A percentile compares a stretch with the other conserved stretches of the same genome.
Evolutionary conservation across 2,888 invertebrate genomes (phyloP).

Genomic region (Rhorus exstirpatorius): DNA sequence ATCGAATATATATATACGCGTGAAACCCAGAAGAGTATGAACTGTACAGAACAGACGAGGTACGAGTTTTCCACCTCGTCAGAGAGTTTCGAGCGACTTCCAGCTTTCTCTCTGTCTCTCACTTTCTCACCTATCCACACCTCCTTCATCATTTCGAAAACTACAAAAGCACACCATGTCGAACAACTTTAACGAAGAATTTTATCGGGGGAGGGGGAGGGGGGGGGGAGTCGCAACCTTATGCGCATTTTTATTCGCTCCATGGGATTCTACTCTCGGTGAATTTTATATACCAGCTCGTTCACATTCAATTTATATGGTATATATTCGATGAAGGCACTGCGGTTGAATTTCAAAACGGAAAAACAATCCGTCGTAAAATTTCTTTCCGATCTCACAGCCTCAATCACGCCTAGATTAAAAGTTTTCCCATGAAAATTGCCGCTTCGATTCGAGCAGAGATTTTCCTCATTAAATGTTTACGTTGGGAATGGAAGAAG

Average conservation of each 20-base stretch:
- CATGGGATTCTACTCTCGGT: background rate
- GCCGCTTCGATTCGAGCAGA: too few relatives aligned
- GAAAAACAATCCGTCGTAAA: too few relatives aligned
- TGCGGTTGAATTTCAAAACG: too few relatives aligned
- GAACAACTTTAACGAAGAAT: conserved; percentile 78
- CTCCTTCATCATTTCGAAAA: conserved; percentile 71
- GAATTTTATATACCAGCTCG: conserved; percentile 56
- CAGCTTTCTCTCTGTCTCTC: conserved; percentile 1
- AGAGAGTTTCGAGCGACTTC: conserved; percentile 63
- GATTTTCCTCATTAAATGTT: too few relatives aligned
- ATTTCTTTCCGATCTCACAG: too few relatives aligned
- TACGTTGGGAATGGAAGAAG: too few relatives aligned
- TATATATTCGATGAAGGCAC: too few relatives aligned
- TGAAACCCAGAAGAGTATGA: conserved; percentile 35
- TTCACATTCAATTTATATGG: conserved; percentile 59
- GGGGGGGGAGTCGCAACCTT: conserved; percentile 14
- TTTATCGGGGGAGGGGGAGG: background rate
- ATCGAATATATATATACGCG: conserved; percentile 12
- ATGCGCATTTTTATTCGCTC: conserved; percentile 31
- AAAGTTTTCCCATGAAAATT: too few relatives aligned
- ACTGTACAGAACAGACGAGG: conserved; percentile 29
- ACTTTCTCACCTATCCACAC: conserved; percentile 8
- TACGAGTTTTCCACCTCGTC: conserved; percentile 64
- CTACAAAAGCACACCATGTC: conserved; percentile 73
- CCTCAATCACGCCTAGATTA: too few relatives aligned